Evolutionary conservation across 2,113 vertebrate genomes (phyloP).

Genomic region (Zapus hudsonius): DNA sequence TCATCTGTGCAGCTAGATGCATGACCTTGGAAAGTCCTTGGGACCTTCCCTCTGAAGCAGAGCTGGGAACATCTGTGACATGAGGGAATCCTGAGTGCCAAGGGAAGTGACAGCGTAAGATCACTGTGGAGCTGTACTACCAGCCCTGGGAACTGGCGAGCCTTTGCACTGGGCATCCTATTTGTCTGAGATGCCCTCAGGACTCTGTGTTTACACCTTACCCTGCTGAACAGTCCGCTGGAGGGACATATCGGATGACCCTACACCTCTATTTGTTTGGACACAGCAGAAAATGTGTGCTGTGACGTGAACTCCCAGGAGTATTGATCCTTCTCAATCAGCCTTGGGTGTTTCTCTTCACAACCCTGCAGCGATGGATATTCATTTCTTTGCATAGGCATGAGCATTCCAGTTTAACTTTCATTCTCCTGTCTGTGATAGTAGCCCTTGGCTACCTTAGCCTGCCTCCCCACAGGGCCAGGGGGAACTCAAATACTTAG

Average conservation of each 20-base stretch:
- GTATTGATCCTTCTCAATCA: no score
- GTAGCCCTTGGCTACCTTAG: not conserved
- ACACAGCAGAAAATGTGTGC: not conserved
- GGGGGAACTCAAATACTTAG: not conserved
- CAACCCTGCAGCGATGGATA: fast-evolving
- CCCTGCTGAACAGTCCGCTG: not conserved
- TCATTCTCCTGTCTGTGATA: not conserved
- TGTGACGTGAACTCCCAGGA: not conserved
- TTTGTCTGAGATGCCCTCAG: not conserved
- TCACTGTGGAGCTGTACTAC: not conserved
- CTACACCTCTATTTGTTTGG: not conserved
- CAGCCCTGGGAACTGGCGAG: not conserved
- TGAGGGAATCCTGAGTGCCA: no score
- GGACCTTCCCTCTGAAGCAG: no score
- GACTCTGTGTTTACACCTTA: not conserved
- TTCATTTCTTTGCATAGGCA: not conserved
- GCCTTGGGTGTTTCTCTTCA: not conserved
- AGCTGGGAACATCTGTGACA: no score
- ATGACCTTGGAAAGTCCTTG: no score
- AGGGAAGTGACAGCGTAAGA: not conserved
- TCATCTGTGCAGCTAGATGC: not conserved
- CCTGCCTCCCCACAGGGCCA: not conserved
- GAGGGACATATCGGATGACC: not conserved
- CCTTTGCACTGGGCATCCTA: not conserved
- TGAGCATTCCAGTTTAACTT: not conserved